These are phyloP conservation scores for Apodemus speciosus DNA, from an alignment of 2,113 vertebrate genomes.

Conservation along the genomic window DNA sequence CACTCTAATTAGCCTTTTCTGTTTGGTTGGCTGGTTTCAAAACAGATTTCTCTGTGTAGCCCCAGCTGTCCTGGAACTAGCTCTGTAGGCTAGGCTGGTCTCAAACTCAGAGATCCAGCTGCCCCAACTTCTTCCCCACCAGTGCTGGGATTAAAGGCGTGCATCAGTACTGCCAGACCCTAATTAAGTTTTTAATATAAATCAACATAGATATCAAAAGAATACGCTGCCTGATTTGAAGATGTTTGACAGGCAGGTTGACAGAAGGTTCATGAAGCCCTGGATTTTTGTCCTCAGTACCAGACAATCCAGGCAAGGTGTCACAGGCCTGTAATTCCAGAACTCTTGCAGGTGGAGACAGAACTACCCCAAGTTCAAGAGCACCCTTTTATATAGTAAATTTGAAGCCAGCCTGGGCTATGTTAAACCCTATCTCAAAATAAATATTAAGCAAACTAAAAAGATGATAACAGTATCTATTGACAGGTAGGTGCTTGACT, in stretches of 20 bases:
- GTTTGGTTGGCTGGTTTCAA: neutral
- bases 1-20: neutral
- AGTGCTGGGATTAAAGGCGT: neutral
- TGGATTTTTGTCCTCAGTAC: neutral
- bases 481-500: neutral
- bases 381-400: neutral
- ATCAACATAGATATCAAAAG: neutral
- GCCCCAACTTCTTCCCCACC: neutral
- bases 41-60: neutral
- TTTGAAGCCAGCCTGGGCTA: neutral
- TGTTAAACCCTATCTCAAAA: neutral
- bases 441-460: neutral
- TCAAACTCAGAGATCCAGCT: neutral
- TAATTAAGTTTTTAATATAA: neutral
- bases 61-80: neutral
- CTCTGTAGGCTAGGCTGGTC: neutral
- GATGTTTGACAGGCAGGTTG: conserved; percentile 1
- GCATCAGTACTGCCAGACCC: neutral
- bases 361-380: neutral
- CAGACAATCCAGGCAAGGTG: no score
- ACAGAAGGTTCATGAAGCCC: neutral
- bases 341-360: neutral
- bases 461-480: neutral
- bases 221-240: neutral
- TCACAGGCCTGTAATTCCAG: neutral